A percentile compares a stretch with the other conserved stretches of the same genome.
phyloP scores from a whole-genome alignment of 2,797 vertebrate genomes.

The Antrozous pallidus region DNA sequence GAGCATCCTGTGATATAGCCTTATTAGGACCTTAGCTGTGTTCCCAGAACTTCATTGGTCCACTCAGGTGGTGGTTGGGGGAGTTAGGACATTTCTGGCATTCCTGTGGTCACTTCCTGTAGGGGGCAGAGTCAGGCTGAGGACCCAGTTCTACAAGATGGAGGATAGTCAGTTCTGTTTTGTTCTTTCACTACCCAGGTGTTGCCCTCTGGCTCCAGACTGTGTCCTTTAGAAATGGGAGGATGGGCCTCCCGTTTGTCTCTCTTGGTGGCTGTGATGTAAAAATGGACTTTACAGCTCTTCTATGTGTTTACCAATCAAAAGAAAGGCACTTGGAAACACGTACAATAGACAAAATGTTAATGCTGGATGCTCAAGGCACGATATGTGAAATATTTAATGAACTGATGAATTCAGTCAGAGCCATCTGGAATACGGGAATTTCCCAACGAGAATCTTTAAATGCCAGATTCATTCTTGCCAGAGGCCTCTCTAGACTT shows the following conservation, averaged over 20 bases:
- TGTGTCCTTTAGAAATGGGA: neutral
- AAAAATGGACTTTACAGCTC: neutral
- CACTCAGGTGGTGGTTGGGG: too few species aligned
- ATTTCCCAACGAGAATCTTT: neutral
- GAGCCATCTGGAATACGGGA: neutral
- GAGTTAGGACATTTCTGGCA: too few species aligned
- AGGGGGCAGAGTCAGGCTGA: too few species aligned
- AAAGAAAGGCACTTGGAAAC: slow-evolving; percentile 19
- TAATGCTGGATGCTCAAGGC: neutral
- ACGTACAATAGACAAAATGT: neutral
- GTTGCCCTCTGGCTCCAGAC: neutral
- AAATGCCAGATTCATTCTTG: neutral
- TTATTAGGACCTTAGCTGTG: too few species aligned
- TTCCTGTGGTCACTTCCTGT: too few species aligned
- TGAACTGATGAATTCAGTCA: neutral
- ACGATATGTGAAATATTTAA: neutral
- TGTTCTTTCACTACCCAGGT: too few species aligned
- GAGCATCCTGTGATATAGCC: too few species aligned
- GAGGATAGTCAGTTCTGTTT: too few species aligned
- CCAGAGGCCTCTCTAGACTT: neutral
- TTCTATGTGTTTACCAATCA: neutral
- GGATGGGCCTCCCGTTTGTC: neutral
- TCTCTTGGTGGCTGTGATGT: neutral
- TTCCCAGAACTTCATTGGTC: too few species aligned
- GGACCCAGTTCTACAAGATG: too few species aligned